Conservation (phyloP, 2,113 vertebrate genomes). For the Upupa epops region DNA sequence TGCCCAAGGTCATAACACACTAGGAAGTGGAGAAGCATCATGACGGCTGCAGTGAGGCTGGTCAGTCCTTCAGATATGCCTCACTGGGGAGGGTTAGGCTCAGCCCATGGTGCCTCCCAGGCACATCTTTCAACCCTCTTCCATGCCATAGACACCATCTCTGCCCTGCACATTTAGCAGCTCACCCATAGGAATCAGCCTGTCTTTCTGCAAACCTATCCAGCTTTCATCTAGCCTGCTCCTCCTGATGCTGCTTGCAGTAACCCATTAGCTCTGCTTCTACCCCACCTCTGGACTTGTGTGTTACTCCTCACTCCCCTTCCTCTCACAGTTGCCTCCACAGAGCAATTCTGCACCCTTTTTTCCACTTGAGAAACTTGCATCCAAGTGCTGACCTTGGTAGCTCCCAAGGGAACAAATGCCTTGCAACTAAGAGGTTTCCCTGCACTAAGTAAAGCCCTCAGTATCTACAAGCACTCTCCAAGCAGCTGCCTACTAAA, state of each 20-base stretch:
- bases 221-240: neutral
- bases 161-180: neutral
- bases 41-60: neutral
- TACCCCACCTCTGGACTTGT: neutral
- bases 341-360: neutral
- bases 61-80: neutral
- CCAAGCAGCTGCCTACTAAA: neutral
- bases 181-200: neutral
- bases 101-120: neutral
- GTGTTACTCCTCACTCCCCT: neutral
- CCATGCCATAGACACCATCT: neutral
- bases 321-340: neutral
- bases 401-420: neutral
- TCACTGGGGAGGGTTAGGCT: neutral
- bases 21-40: neutral
- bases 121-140: neutral
- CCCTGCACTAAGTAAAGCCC: conserved; percentile 12
- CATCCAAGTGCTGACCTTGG: neutral
- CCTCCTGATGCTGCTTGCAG: neutral
- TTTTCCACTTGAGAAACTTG: neutral
- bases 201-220: neutral
- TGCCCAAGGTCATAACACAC: fast-evolving
- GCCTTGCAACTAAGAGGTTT: conserved; percentile 2
- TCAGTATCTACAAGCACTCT: neutral
- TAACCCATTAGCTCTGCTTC: neutral